Evolutionary conservation across 1,140 invertebrate genomes (phyloP).

Genomic region (Brachionus koreanus): DNA sequence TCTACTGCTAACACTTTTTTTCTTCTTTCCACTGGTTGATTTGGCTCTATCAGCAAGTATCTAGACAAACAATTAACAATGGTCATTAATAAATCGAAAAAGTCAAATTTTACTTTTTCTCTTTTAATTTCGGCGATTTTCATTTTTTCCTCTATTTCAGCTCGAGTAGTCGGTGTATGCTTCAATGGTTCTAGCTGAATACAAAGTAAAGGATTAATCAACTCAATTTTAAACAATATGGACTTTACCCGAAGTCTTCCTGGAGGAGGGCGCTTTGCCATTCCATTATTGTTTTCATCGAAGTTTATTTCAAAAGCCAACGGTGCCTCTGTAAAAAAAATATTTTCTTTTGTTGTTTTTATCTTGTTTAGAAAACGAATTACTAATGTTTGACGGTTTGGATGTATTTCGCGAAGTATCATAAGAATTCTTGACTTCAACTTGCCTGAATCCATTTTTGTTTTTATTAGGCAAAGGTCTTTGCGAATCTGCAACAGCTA

Average conservation of each 20-base stretch:
- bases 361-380: background rate
- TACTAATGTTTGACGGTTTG: background rate
- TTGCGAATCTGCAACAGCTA: constrained; percentile 31
- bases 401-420: background rate
- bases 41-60: constrained; percentile 42
- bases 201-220: background rate
- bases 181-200: constrained; percentile 37
- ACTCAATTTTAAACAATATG: background rate
- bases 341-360: too few species aligned
- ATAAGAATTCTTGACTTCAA: constrained; percentile 18
- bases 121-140: constrained; percentile 31
- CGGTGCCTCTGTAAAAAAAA: constrained; percentile 3
- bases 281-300: background rate
- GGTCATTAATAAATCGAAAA: background rate
- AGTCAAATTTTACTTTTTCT: constrained; percentile 13
- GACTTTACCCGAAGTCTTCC: constrained; percentile 10
- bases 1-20: background rate
- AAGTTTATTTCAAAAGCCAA: constrained; percentile 35
- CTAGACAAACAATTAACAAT: background rate
- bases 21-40: constrained; percentile 16
- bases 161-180: background rate
- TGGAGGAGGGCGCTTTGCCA: constrained; percentile 23
- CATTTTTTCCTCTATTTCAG: constrained; percentile 33
- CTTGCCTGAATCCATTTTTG: constrained; percentile 41
- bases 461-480: background rate